phyloP scores from a whole-genome alignment of 2,797 vertebrate species.

The Typhlichthys subterraneus region DNA sequence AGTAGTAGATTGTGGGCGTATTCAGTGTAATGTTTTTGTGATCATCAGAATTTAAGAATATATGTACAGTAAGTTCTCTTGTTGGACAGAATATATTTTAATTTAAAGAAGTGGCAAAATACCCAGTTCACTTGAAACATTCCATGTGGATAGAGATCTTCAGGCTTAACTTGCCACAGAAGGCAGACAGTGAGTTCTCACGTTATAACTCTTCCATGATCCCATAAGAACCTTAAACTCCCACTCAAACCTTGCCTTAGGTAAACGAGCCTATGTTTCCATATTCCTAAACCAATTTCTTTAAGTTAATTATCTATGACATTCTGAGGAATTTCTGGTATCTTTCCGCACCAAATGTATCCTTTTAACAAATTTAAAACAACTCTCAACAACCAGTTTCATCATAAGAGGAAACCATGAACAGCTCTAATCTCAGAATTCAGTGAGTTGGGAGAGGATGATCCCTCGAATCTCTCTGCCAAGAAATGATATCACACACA shows the following conservation, averaged over 20 bases:
- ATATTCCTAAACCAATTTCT: conserved; percentile 21
- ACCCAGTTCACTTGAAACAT: conserved; percentile 13
- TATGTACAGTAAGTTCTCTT: conserved; percentile 11
- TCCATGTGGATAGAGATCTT: conserved; percentile 26
- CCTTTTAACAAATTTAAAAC: conserved; percentile 21
- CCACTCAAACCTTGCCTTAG: conserved; percentile 42
- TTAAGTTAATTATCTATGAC: conserved; percentile 15
- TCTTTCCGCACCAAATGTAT: conserved; percentile 53
- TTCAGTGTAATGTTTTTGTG: conserved; percentile 2
- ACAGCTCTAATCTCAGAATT: conserved; percentile 25
- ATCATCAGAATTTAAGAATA: background rate
- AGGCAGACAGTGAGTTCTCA: conserved; percentile 41
- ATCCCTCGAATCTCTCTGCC: conserved; percentile 29
- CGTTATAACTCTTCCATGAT: conserved; percentile 63
- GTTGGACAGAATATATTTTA: conserved; percentile 6
- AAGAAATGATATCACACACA: conserved; percentile 41
- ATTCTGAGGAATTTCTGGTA: conserved; percentile 42
- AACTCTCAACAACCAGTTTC: conserved; percentile 30
- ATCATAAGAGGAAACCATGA: conserved; percentile 29
- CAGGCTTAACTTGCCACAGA: conserved; percentile 36
- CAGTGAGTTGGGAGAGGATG: conserved; percentile 38
- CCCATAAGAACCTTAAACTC: conserved; percentile 43
- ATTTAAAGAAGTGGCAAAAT: conserved; percentile 3
- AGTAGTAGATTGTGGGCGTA: conserved; percentile 6
- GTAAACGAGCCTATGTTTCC: conserved; percentile 42